phyloP scores from a whole-genome alignment of 2,888 invertebrate genomes.

The Erannis defoliaria region DNA sequence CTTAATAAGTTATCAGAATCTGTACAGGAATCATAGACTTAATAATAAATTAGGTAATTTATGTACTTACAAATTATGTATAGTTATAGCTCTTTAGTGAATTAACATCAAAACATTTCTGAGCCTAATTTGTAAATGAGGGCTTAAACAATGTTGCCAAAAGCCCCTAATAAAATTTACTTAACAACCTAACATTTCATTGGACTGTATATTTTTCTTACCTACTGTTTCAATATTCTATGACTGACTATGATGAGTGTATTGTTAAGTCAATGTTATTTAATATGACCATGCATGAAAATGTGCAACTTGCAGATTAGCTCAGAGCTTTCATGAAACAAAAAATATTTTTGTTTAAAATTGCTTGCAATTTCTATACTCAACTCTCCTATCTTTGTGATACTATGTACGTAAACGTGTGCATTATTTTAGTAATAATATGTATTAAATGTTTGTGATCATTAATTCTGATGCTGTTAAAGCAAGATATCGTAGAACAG shows the following conservation, averaged over 20 bases:
- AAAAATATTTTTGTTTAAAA: conserved; percentile 18
- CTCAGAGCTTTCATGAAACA: conserved; percentile 2
- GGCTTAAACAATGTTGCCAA: conserved; percentile 9
- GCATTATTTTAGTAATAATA: conserved; percentile 31
- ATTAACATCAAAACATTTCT: conserved; percentile 29
- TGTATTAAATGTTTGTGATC: conserved; percentile 21
- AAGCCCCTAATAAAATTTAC: conserved; percentile 16
- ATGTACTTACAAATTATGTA: conserved; percentile 36
- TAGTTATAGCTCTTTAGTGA: conserved; percentile 26
- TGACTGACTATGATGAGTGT: conserved; percentile 5
- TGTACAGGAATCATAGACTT: conserved; percentile 41
- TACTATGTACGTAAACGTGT: conserved; percentile 45
- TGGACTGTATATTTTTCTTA: conserved; percentile 3
- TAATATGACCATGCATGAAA: neutral
- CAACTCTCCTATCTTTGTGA: conserved; percentile 42
- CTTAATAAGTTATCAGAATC: conserved; percentile 32
- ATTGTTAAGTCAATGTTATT: conserved; percentile 2
- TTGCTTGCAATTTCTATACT: conserved; percentile 37
- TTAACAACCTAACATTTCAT: neutral
- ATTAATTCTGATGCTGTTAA: conserved; percentile 17
- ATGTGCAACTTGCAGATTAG: conserved; percentile 7
- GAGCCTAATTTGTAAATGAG: conserved; percentile 31
- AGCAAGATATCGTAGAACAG: conserved; percentile 20
- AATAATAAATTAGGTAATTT: conserved; percentile 31
- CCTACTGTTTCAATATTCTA: conserved; percentile 5